Conservation (phyloP, 2,797 vertebrate genomes). For the Clarias laeviceps region DNA sequence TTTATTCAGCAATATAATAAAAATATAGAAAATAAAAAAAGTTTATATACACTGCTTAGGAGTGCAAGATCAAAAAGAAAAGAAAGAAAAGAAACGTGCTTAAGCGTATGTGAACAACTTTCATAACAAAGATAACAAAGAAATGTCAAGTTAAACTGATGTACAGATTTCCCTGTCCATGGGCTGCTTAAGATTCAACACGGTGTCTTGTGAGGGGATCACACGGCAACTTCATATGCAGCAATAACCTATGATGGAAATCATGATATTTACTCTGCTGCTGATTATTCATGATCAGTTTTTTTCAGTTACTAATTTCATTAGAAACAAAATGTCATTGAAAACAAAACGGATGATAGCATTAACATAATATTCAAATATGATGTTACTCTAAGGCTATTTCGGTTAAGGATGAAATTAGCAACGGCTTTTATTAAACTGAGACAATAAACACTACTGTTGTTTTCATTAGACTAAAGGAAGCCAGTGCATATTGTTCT, state of each 20-base stretch:
- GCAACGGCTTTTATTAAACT: slow-evolving; percentile 21
- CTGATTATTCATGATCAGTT: slow-evolving; percentile 74
- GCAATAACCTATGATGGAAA: slow-evolving; percentile 56
- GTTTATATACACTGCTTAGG: neutral
- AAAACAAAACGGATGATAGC: slow-evolving; percentile 61
- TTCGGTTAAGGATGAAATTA: slow-evolving; percentile 29
- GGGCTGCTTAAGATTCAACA: slow-evolving; percentile 33
- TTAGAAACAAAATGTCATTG: slow-evolving; percentile 67
- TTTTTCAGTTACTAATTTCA: slow-evolving; percentile 72
- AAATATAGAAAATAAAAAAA: neutral
- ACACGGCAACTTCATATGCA: slow-evolving; percentile 40
- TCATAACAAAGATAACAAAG: neutral
- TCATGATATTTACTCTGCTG: slow-evolving; percentile 71
- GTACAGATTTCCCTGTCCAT: neutral
- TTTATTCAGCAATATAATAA: no score
- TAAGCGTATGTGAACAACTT: neutral
- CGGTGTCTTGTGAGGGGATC: slow-evolving; percentile 22
- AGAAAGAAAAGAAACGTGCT: neutral
- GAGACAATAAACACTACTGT: neutral
- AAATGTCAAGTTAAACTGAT: slow-evolving; percentile 6
- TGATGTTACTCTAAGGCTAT: slow-evolving; percentile 69
- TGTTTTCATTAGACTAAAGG: neutral
- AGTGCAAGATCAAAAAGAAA: neutral
- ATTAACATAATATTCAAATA: slow-evolving; percentile 71
- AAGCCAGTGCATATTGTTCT: neutral